phyloP scores from a whole-genome alignment of 2,113 vertebrate species.

The Phaethornis superciliosus region DNA sequence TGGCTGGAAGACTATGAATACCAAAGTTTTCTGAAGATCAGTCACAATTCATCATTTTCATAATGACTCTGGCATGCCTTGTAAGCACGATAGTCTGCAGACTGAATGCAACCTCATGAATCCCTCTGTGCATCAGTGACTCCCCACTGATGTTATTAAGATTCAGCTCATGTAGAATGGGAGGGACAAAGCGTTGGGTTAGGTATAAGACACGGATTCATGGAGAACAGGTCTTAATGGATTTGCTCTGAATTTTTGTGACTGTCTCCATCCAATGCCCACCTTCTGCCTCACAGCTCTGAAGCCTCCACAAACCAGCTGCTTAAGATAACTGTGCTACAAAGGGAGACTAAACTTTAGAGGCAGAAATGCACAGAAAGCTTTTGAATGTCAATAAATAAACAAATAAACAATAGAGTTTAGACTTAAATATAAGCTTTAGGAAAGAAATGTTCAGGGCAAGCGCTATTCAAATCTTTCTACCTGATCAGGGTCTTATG shows the following conservation, averaged over 20 bases:
- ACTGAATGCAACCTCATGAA: not conserved
- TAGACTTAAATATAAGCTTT: not conserved
- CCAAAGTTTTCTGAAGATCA: not conserved
- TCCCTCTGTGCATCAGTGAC: not conserved
- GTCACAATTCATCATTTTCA: not conserved
- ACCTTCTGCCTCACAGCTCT: not conserved
- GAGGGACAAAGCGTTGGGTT: not conserved
- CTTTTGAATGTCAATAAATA: not conserved
- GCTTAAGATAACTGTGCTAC: not conserved
- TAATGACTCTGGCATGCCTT: not conserved
- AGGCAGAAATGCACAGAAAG: not conserved
- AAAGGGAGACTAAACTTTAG: not conserved
- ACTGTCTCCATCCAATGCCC: accelerated
- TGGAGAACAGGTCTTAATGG: accelerated
- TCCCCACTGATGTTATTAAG: not conserved
- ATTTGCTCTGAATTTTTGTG: not conserved
- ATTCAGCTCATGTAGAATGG: not conserved
- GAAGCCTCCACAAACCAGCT: not conserved
- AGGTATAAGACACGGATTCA: not conserved
- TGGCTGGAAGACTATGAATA: not conserved
- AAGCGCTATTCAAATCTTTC: not conserved
- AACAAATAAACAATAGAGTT: not conserved
- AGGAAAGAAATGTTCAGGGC: not conserved
- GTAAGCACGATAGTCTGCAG: not conserved
- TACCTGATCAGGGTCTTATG: not conserved